phyloP scores from a whole-genome alignment of 2,797 vertebrate species.

The Enteromius anoplus region DNA sequence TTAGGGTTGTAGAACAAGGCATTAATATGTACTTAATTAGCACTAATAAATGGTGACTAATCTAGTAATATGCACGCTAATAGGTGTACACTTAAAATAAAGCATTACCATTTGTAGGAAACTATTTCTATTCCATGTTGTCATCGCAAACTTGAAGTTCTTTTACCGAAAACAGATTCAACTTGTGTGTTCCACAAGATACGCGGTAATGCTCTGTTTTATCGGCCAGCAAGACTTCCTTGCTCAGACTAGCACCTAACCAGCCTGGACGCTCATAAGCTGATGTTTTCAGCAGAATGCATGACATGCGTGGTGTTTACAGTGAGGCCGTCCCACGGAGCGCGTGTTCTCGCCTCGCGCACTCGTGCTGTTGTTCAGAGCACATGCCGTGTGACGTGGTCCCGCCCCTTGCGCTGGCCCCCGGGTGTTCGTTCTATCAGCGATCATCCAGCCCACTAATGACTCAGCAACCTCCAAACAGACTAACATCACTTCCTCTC shows the following conservation, averaged over 20 bases:
- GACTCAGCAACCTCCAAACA: conserved; percentile 85
- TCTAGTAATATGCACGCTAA: too few relatives aligned
- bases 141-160: background rate
- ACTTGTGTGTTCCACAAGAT: too few relatives aligned
- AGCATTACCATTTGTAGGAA: too few relatives aligned
- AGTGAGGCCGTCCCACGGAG: background rate
- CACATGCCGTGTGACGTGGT: conserved; percentile 43
- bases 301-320: conserved; percentile 31
- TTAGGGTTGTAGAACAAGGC: too few relatives aligned
- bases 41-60: too few relatives aligned
- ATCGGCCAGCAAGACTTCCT: background rate
- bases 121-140: background rate
- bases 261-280: background rate
- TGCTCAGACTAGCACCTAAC: conserved; percentile 9
- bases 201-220: background rate
- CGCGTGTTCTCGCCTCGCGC: background rate
- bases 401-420: conserved; percentile 80
- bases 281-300: background rate
- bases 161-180: background rate
- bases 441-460: conserved; percentile 81
- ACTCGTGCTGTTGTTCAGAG: conserved; percentile 30
- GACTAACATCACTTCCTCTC: conserved; percentile 44
- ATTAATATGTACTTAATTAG: too few relatives aligned
- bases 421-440: conserved; percentile 84
- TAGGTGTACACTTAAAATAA: too few relatives aligned